These are phyloP conservation scores for Panurus biarmicus DNA, from an alignment of 2,113 vertebrate species.

Conservation along the genomic window DNA sequence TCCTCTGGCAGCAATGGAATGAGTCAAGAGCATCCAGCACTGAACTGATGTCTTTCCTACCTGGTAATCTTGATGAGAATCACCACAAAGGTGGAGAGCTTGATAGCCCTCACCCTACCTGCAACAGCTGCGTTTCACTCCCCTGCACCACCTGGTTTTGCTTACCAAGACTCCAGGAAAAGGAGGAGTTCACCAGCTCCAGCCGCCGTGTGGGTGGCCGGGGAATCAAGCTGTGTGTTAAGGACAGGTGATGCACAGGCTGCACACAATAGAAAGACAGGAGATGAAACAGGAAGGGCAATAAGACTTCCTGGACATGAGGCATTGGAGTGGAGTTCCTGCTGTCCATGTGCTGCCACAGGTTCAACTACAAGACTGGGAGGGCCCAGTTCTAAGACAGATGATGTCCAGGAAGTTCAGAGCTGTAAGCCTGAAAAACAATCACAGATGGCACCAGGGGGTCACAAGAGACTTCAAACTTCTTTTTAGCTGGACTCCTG, in stretches of 20 bases:
- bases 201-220: neutral
- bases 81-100: neutral
- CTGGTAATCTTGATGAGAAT: neutral
- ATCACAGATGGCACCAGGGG: neutral
- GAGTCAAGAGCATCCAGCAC: neutral
- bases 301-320: neutral
- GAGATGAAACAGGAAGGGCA: neutral
- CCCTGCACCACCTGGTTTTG: neutral
- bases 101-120: neutral
- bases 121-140: neutral
- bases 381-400: neutral
- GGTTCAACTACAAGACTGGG: neutral
- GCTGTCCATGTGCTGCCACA: neutral
- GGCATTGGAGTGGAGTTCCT: neutral
- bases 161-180: neutral
- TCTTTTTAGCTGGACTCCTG: neutral
- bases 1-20: neutral
- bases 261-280: neutral
- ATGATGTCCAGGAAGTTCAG: neutral
- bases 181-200: neutral
- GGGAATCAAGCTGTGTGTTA: neutral
- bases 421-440: neutral
- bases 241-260: neutral
- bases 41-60: neutral
- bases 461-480: neutral